Evolutionary conservation across 2,113 vertebrate genomes (phyloP), one percentile per base, ranked within the genome.

Genomic region (Collichthys lucidus): DNA sequence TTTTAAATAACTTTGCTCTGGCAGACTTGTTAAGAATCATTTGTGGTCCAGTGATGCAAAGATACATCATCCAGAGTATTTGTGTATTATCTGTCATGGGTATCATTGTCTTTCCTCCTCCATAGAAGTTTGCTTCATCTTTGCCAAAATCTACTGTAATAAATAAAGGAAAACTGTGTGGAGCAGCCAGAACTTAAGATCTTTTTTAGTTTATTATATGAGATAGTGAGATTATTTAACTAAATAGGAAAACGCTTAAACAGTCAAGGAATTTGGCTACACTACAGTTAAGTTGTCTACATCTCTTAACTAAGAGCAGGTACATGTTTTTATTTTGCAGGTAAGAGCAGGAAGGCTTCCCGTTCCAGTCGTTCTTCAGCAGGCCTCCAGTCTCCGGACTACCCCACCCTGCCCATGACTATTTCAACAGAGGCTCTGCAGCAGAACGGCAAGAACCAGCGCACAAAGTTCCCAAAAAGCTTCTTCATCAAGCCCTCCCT

Each of bases 281-380:
- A 24, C 19, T 9, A 12, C 20, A n/a, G 26, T 17, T 29, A 65
- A 29, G 10, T 22, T 24, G 19, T 55, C 17, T 55, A 5, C 0
- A 26, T 44, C 3, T 79, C 2, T 16, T 49, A 31, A 47, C 49
- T 83, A 82, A 84, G 12, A 26, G 26, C 71, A 15, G 7, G 15
- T 50, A 0, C 16, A 11, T 83, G 3, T 67, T 74, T 88, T 81
- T 16, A 6, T 94, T 79, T 93, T 95, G 88, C 90, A 99, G 98
- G 97, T 71, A 99, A 98, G 89, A 95, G 90, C 87, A 96, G 94
- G 74, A 97, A 97, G 84, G 74, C 94, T 9, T 90, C 83, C 26
- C 92, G 94, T 4, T 93, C 96, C 44, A 93, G 91, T 79, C 95
- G 95, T 83, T 96, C 96, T 74, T 96, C 96, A 65, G 92, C 75